Evolutionary conservation across 2,797 vertebrate genomes (phyloP).

Genomic region (Garrulus glandarius): DNA sequence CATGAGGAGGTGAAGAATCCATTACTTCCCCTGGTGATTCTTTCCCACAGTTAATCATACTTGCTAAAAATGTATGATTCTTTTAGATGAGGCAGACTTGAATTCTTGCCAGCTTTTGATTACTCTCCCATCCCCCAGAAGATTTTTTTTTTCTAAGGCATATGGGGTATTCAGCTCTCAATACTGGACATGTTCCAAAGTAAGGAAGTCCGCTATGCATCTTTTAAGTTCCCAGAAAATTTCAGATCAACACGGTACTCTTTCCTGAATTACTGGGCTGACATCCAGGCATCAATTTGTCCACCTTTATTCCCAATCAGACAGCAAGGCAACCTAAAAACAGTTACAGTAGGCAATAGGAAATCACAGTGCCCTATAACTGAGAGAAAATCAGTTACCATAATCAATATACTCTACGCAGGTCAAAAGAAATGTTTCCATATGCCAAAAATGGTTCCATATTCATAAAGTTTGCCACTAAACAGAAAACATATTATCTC

Average conservation of each 20-base stretch:
- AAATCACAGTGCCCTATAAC: slow-evolving; percentile 62
- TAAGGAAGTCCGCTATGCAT: not conserved
- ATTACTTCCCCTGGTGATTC: slow-evolving; percentile 5
- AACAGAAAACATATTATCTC: slow-evolving; percentile 72
- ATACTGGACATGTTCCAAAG: slow-evolving; percentile 11
- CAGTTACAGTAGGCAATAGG: slow-evolving; percentile 66
- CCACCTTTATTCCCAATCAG: slow-evolving; percentile 15
- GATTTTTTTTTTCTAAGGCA: not conserved
- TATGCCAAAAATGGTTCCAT: slow-evolving; percentile 73
- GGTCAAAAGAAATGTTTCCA: slow-evolving; percentile 72
- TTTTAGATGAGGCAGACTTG: slow-evolving; percentile 32
- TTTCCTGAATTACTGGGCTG: slow-evolving; percentile 6
- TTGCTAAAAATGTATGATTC: slow-evolving; percentile 25
- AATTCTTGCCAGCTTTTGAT: slow-evolving; percentile 44
- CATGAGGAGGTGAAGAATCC: not conserved
- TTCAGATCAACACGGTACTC: not conserved
- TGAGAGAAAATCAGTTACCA: slow-evolving; percentile 70
- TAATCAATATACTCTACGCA: slow-evolving; percentile 71
- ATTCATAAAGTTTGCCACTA: slow-evolving; percentile 51
- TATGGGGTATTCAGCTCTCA: not conserved
- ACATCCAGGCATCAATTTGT: slow-evolving; percentile 36
- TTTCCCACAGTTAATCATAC: slow-evolving; percentile 56
- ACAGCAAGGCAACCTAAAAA: slow-evolving; percentile 55
- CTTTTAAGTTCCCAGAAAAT: slow-evolving; percentile 42
- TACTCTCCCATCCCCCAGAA: not conserved